Base-by-base conservation (phyloP, 2,113 vertebrate genomes). In the Vanacampus margaritifer region DNA sequence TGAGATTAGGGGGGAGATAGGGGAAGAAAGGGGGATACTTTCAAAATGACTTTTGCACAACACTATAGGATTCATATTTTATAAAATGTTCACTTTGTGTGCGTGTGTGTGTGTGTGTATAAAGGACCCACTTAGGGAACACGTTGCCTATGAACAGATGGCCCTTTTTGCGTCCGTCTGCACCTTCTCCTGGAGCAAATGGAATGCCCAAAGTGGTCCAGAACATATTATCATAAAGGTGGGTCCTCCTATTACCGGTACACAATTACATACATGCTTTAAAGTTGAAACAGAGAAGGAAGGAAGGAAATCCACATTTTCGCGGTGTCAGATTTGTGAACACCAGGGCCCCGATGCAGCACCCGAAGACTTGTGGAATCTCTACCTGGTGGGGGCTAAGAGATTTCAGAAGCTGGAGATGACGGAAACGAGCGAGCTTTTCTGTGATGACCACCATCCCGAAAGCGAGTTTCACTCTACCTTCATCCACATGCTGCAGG, bases 181-280 rank as follows among this genome's bases (percentile, higher is more conserved):
- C 58, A 92, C 93, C 0, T 98, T 98, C 77, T 78, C 90, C 0
- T 90, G 93, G 94, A 99, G 96, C 90, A 94, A 88, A 64, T 99
- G 96, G 97, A 98, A 99, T 21, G 12, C 70, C 19, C 41, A 69
- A 19, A 93, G 92, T 53, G 88, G 89, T 9, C 71, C 83, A 3
- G 86, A 92, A 4, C 86, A 90, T 41, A 69, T 95, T 0, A 67
- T 97, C 32, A 67, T 98, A 71, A 92, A 94, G 96, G 95, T 97
- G 26, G 12, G 23, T 39, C 8, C 6, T 19, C 28, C 2, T 32
- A 32, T 32, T 32, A 32, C 28, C 28, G 28, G 28, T 32, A 32
- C 28, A 32, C 28, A 32, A 2, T 32, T 32, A 57, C 10, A 54
- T n/a, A n/a, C n/a, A n/a, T n/a, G n/a, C n/a, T n/a, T n/a, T n/a